Conservation (phyloP, 1,140 invertebrate species). For the Nixonia krombeini region DNA sequence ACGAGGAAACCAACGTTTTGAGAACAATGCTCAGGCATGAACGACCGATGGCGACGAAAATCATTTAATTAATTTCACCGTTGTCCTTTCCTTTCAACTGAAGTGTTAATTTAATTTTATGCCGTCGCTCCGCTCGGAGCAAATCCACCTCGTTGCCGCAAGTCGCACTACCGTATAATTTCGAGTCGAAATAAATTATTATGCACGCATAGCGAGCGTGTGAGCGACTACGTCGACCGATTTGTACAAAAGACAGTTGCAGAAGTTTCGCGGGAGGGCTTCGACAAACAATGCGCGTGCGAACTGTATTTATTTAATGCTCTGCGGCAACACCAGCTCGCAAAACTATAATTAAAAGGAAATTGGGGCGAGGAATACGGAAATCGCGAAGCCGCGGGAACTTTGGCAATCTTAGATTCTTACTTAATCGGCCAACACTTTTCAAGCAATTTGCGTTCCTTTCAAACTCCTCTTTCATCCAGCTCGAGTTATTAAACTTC, state of each 20-base stretch:
- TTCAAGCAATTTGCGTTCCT: neutral
- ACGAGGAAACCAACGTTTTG: too few species aligned
- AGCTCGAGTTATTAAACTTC: too few species aligned
- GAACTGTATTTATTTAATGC: conserved; percentile 6
- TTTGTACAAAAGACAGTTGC: conserved; percentile 8
- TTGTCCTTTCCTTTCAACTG: too few species aligned
- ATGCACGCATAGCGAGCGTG: neutral
- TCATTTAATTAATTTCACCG: too few species aligned
- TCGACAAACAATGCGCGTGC: conserved; percentile 1
- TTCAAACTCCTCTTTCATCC: neutral
- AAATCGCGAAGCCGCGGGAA: neutral
- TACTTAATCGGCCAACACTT: neutral
- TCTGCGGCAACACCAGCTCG: neutral
- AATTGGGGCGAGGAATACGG: conserved; percentile 1
- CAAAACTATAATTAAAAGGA: conserved; percentile 10
- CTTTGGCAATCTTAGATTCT: conserved; percentile 4
- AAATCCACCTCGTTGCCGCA: too few species aligned
- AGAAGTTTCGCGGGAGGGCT: neutral
- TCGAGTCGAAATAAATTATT: conserved; percentile 10
- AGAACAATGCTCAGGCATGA: too few species aligned
- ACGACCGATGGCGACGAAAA: too few species aligned
- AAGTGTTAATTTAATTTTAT: too few species aligned
- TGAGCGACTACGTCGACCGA: conserved; percentile 1
- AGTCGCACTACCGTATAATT: too few species aligned
- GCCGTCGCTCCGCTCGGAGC: too few species aligned